These are phyloP conservation scores for Agrochola litura DNA, from an alignment of 2,888 invertebrate species.

Conservation along the genomic window DNA sequence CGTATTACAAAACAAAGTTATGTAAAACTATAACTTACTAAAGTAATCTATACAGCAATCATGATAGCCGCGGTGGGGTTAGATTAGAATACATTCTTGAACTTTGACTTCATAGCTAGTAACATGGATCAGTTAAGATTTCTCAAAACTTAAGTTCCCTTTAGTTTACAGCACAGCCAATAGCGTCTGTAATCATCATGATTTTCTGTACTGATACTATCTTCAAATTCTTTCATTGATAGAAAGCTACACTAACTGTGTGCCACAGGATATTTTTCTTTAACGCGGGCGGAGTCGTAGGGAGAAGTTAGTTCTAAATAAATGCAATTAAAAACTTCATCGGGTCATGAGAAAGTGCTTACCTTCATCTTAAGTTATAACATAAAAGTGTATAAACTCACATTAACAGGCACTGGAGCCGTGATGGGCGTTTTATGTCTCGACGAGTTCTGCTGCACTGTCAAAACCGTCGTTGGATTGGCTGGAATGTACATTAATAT, in stretches of 20 bases:
- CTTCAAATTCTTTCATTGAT: background rate
- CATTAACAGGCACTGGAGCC: slow-evolving; percentile 96
- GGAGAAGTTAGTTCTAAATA: background rate
- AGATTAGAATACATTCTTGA: slow-evolving; percentile 22
- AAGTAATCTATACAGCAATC: slow-evolving; percentile 1
- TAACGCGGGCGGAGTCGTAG: too few relatives aligned
- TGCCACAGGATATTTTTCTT: background rate
- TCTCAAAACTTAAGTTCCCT: background rate
- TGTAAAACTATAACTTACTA: slow-evolving; percentile 2
- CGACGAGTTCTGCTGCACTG: slow-evolving; percentile 86
- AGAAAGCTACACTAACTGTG: background rate
- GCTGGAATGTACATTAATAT: slow-evolving; percentile 82
- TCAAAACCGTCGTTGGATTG: slow-evolving; percentile 88
- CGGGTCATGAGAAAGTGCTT: background rate
- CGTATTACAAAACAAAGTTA: background rate
- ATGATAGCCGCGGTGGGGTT: background rate
- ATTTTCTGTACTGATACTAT: background rate
- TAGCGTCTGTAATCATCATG: background rate
- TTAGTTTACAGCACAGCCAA: background rate
- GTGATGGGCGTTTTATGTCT: slow-evolving; percentile 92
- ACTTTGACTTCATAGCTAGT: background rate
- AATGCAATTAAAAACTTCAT: background rate
- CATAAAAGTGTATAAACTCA: slow-evolving; percentile 89
- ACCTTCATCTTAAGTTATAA: background rate
- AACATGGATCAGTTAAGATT: background rate